Evolutionary conservation across 2,113 vertebrate genomes (phyloP), one percentile per base, ranked within the genome.

Genomic region (Philantomba maxwellii): DNA sequence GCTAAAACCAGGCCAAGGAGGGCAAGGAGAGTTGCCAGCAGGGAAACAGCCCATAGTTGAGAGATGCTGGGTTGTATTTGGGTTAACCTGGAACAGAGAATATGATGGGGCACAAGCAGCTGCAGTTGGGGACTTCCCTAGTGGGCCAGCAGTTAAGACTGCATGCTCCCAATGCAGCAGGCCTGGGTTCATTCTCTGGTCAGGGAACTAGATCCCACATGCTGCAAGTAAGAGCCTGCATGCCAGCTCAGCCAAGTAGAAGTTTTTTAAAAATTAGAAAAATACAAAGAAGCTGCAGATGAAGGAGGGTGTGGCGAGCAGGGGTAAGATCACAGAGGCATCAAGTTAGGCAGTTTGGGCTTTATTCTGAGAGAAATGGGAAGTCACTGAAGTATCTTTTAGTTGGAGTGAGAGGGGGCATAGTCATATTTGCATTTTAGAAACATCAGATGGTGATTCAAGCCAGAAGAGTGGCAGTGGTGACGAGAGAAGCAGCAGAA

Each of bases 161-260:
- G 21, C 39, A 43, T 0, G 3, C 36, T 75, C 23, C 70, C 70
- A 14, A 4, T 14, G 3, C 23, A 26, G 39, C 1, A 12, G 6
- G 70, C 39, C 70, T 75, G 70, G 39, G 36, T 26, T 75, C 39
- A 43, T 26, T 75, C 70, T 43, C 70, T 15, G 70, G 70, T 75
- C 70, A 75, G 70, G 23, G 23, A 75, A 26, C 39, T 75, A 26
- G 70, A 75, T 75, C 11, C 36, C 70, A 14, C 70, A 73, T 73
- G 36, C 11, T 7, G 3, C 70, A 43, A 14, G 11, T 25, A 73
- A 26, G 11, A 73, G 39, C 23, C 12, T 43, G 39, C 23, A 15
- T 43, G 36, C 70, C 70, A 75, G 70, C 23, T 75, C 39, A 75
- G 70, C 70, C 70, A 75, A 75, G 39, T 43, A 43, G 23, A 75